Conservation (phyloP, 1,140 invertebrate species). For the Bacillus rossius region DNA sequence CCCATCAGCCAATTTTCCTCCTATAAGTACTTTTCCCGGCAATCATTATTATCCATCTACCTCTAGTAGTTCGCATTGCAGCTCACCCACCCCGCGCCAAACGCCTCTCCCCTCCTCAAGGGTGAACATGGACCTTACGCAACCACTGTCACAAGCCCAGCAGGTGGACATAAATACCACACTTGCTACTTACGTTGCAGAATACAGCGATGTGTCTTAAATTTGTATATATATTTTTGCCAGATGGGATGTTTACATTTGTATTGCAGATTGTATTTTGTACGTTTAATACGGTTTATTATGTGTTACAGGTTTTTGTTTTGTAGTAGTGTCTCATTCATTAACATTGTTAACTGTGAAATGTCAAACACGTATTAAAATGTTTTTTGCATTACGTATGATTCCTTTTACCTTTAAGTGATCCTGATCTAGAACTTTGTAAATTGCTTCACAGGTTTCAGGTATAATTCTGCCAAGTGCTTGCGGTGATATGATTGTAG, state of each 20-base stretch:
- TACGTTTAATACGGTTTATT: not conserved
- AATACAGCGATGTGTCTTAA: no score
- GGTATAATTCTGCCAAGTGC: slow-evolving; percentile 33
- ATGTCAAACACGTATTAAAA: not conserved
- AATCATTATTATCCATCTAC: not conserved
- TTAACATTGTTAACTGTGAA: not conserved
- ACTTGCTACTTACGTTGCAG: no score
- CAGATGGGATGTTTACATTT: not conserved
- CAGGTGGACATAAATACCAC: no score
- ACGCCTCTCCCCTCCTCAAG: not conserved
- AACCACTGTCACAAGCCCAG: no score
- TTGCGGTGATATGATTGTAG: slow-evolving; percentile 36
- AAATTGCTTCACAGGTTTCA: slow-evolving; percentile 35
- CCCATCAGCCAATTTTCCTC: not conserved
- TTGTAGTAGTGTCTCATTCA: no score
- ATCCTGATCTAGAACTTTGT: slow-evolving; percentile 23
- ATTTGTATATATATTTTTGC: no score
- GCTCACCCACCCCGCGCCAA: not conserved
- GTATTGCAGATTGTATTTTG: not conserved
- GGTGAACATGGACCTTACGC: no score
- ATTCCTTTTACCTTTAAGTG: slow-evolving; percentile 13
- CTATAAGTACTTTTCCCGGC: no score
- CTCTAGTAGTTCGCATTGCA: not conserved
- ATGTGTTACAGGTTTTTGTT: no score
- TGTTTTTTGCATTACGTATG: not conserved